These are phyloP conservation scores for Ianthella basta DNA, from an alignment of 37 sponge, comb jelly and placozoan species.

Conservation along the genomic window DNA sequence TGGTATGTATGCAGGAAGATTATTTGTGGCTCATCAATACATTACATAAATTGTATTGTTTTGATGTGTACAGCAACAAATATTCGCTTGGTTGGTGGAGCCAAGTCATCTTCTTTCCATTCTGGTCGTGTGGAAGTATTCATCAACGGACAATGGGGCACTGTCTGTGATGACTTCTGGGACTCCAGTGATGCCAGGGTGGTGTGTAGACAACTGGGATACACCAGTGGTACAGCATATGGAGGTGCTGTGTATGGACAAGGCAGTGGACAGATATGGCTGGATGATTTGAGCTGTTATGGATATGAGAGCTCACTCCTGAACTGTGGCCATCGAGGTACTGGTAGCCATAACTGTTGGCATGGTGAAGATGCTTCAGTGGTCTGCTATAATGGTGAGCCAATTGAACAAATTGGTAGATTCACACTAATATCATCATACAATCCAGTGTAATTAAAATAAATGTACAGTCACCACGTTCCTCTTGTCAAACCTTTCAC, in stretches of 20 bases:
- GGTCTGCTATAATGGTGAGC: neutral
- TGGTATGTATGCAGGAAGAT: too few species aligned
- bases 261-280: neutral
- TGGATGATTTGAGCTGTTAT: neutral
- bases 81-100: neutral
- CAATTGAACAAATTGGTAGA: too few species aligned
- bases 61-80: neutral
- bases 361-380: neutral
- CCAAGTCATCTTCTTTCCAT: neutral
- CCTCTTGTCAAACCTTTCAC: too few species aligned
- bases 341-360: neutral
- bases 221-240: neutral
- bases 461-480: too few species aligned
- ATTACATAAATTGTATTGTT: too few species aligned
- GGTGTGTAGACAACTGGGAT: conserved; percentile 7
- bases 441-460: too few species aligned
- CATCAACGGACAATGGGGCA: conserved; percentile 10
- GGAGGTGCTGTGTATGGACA: neutral
- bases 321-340: neutral
- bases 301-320: neutral
- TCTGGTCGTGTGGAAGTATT: conserved; percentile 1
- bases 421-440: too few species aligned
- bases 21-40: too few species aligned
- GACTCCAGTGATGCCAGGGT: neutral
- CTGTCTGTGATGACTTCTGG: neutral